Conservation (phyloP, 2,888 invertebrate species). For the Formica aserva region DNA sequence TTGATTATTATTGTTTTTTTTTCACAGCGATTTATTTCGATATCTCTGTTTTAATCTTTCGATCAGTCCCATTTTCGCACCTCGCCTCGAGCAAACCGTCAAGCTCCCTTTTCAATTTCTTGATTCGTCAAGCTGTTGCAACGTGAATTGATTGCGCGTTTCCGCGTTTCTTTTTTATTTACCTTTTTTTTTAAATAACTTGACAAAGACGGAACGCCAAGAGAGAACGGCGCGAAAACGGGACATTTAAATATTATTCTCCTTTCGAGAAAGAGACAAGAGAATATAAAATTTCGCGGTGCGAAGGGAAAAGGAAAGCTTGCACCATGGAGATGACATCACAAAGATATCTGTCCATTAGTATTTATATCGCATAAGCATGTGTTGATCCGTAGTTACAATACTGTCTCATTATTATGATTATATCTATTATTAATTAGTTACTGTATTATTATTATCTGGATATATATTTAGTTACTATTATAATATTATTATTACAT, state of each 20-base stretch:
- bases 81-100: conserved; percentile 18
- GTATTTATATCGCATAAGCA: conserved; percentile 71
- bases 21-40: conserved; percentile 3
- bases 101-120: conserved; percentile 12
- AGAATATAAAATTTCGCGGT: not conserved
- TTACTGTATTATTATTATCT: conserved; percentile 51
- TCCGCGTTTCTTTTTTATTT: not conserved
- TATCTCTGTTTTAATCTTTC: conserved; percentile 7
- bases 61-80: not conserved
- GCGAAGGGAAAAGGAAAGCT: too few species aligned
- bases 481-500: conserved; percentile 63
- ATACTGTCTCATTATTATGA: conserved; percentile 63
- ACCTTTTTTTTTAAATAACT: conserved; percentile 35
- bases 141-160: conserved; percentile 4
- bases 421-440: conserved; percentile 59
- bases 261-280: not conserved
- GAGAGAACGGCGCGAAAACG: conserved; percentile 2
- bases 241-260: not conserved
- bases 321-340: conserved; percentile 60
- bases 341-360: conserved; percentile 72
- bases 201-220: conserved; percentile 39
- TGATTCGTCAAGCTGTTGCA: conserved; percentile 25
- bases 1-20: not conserved
- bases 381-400: conserved; percentile 70
- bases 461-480: conserved; percentile 67